phyloP scores from a whole-genome alignment of 2,888 invertebrate genomes.

The Stenotaenia linearis region DNA sequence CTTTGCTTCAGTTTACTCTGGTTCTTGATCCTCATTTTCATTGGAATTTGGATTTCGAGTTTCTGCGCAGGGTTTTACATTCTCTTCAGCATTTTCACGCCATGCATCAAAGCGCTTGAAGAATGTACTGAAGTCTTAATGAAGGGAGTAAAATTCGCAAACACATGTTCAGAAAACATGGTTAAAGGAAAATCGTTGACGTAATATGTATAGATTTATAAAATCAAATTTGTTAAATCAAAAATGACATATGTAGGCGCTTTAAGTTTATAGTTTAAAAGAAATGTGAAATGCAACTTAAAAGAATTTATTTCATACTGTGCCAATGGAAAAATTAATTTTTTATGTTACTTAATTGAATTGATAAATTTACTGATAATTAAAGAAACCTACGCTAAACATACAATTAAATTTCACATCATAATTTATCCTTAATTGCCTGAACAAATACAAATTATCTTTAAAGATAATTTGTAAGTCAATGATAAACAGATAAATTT shows the following conservation, averaged over 20 bases:
- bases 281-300: neutral
- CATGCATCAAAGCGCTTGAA: constrained; percentile 44
- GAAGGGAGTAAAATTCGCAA: constrained; percentile 46
- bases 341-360: neutral
- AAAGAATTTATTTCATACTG: neutral
- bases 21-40: constrained; percentile 45
- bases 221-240: neutral
- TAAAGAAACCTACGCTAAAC: neutral
- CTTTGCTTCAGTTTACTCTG: constrained; percentile 43
- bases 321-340: neutral
- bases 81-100: constrained; percentile 45
- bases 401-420: no score
- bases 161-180: constrained; percentile 46
- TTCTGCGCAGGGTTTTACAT: constrained; percentile 46
- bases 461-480: no score
- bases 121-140: constrained; percentile 43
- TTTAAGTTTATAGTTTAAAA: no score
- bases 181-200: constrained; percentile 42
- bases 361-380: neutral
- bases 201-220: constrained; percentile 35
- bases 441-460: no score
- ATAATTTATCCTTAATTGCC: no score
- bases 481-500: no score
- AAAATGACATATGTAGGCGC: no score
- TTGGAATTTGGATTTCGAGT: constrained; percentile 45